phyloP scores from a whole-genome alignment of 2,113 vertebrate species.

The Gopherus evgoodei region DNA sequence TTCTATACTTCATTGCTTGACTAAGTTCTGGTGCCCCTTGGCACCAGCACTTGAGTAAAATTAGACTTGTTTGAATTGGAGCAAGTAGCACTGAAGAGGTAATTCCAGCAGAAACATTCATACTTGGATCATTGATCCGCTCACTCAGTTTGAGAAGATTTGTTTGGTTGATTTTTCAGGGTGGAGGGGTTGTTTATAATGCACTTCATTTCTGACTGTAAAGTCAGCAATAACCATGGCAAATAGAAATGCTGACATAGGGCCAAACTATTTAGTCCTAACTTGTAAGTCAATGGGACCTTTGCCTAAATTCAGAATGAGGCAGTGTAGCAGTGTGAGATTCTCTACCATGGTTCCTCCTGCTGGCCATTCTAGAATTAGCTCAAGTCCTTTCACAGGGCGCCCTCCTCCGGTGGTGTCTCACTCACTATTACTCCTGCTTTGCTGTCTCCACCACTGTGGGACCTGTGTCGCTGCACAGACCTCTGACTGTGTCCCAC shows the following conservation, averaged over 20 bases:
- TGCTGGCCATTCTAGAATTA: no score
- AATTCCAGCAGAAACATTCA: not conserved
- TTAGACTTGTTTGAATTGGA: constrained; percentile 33
- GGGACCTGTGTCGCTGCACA: no score
- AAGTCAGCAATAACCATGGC: constrained; percentile 25
- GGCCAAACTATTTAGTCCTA: constrained; percentile 17
- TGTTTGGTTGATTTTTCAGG: constrained; percentile 3
- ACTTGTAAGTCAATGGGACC: not conserved
- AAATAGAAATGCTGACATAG: constrained; percentile 23
- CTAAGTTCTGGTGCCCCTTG: constrained; percentile 46
- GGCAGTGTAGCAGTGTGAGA: no score
- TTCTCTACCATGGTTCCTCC: no score
- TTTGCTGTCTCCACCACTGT: no score
- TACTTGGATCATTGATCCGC: not conserved
- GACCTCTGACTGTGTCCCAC: no score
- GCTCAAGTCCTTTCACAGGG: no score
- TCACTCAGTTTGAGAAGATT: constrained; percentile 15
- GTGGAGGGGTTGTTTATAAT: constrained; percentile 3
- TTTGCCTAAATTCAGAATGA: constrained; percentile 39
- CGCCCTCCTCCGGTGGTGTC: no score
- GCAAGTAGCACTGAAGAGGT: constrained; percentile 17
- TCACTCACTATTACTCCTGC: no score
- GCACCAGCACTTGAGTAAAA: constrained; percentile 58
- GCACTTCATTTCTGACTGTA: constrained; percentile 18
- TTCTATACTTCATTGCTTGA: constrained; percentile 55